Evolutionary conservation across 92 coral and sea anemone genomes (phyloP).

Genomic region (Micromussa lordhowensis): DNA sequence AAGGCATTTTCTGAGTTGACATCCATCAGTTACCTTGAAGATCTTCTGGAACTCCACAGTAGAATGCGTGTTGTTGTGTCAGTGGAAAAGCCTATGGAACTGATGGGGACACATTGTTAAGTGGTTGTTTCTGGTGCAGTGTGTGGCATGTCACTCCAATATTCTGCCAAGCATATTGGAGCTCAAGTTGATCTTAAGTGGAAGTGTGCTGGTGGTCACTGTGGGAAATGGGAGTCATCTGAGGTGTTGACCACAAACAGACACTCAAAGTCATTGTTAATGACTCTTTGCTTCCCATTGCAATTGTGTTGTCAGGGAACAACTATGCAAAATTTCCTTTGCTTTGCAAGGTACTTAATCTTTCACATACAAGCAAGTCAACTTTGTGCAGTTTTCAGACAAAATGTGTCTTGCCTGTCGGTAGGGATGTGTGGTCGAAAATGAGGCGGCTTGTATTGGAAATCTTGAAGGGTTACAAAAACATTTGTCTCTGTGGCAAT

Average conservation of each 20-base stretch:
- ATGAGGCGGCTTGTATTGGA: too few relatives aligned
- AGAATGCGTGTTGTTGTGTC: slow-evolving; percentile 26
- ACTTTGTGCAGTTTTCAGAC: too few relatives aligned
- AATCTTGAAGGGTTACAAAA: too few relatives aligned
- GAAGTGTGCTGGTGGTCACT: slow-evolving; percentile 44
- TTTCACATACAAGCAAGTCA: slow-evolving; percentile 18
- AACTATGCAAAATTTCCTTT: slow-evolving; percentile 54
- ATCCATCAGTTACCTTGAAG: too few relatives aligned
- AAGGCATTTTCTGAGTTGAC: too few relatives aligned
- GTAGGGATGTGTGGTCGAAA: too few relatives aligned
- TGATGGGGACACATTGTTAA: slow-evolving; percentile 33
- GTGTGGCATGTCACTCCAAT: slow-evolving; percentile 9
- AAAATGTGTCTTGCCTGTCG: too few relatives aligned
- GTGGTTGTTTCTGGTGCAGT: neutral
- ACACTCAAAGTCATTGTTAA: slow-evolving; percentile 6
- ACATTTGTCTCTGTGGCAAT: too few relatives aligned
- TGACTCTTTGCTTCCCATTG: slow-evolving; percentile 31
- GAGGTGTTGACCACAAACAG: slow-evolving; percentile 42
- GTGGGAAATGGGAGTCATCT: slow-evolving; percentile 58
- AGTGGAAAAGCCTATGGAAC: slow-evolving; percentile 52
- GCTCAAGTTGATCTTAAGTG: slow-evolving; percentile 25
- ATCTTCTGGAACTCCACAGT: too few relatives aligned
- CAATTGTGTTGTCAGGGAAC: slow-evolving; percentile 58
- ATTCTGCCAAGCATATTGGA: slow-evolving; percentile 6
- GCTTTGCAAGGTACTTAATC: slow-evolving; percentile 47